A percentile compares a stretch with the other conserved stretches of the same genome.
Conservation (phyloP, 2,888 invertebrate species). For the Drosophila falleni region DNA sequence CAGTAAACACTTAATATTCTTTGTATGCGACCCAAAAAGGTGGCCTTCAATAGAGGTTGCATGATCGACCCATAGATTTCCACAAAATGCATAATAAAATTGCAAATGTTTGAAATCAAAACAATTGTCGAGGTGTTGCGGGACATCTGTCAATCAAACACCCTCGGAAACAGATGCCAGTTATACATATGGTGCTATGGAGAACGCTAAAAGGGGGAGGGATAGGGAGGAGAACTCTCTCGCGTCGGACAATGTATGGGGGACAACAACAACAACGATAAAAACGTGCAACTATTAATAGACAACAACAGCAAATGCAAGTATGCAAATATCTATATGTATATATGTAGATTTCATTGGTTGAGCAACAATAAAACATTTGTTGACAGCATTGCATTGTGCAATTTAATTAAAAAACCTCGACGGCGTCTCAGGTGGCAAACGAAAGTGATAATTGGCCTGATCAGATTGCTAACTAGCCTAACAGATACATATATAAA, state of each 20-base stretch:
- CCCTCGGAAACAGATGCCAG: conserved; percentile 9
- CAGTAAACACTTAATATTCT: conserved; percentile 4
- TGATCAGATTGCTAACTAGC: conserved; percentile 41
- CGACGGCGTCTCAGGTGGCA: conserved; percentile 32
- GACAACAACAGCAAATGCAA: background rate
- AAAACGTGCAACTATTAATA: conserved; percentile 36
- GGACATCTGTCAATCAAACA: conserved; percentile 64
- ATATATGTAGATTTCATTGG: conserved; percentile 3
- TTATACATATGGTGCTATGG: background rate
- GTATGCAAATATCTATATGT: conserved; percentile 20
- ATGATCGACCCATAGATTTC: background rate
- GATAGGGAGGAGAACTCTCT: background rate
- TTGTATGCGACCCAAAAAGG: background rate
- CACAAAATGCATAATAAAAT: conserved; percentile 29
- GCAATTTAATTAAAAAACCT: conserved; percentile 56
- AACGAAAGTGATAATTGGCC: conserved; percentile 43
- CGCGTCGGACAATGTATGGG: background rate
- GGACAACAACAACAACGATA: conserved; percentile 1
- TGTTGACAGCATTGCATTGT: conserved; percentile 50
- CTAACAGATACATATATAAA: background rate
- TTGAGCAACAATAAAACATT: conserved; percentile 49
- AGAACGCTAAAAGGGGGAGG: background rate
- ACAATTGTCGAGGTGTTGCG: conserved; percentile 64
- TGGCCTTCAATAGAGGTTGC: background rate
- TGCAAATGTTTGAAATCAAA: conserved; percentile 50